Percentiles rank a stretch among this genome's conserved stretches.
phyloP scores from a whole-genome alignment of 2,888 invertebrate species.

The Criorhina ranunculi region DNA sequence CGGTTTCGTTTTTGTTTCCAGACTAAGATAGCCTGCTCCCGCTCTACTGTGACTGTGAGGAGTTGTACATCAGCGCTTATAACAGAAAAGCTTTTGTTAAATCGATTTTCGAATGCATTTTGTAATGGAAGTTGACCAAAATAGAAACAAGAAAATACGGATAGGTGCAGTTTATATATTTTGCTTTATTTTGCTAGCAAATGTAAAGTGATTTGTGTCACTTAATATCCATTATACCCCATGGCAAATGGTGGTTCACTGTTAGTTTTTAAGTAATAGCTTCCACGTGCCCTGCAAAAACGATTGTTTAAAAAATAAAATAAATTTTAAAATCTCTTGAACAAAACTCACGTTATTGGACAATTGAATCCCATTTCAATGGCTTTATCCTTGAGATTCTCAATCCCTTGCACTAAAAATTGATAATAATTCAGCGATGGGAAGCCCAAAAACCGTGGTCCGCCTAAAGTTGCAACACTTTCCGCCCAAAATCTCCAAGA shows the following conservation, averaged over 20 bases:
- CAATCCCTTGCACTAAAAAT: conserved; percentile 23
- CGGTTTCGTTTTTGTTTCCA: too few species aligned
- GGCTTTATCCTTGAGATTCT: conserved; percentile 30
- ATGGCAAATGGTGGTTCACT: conserved; percentile 51
- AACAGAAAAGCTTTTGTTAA: too few species aligned
- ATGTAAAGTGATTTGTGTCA: too few species aligned
- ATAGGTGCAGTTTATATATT: too few species aligned
- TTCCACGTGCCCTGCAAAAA: conserved; percentile 50
- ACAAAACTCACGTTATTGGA: conserved; percentile 32
- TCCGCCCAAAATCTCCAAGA: conserved; percentile 70
- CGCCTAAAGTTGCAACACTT: conserved; percentile 44
- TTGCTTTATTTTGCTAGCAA: too few species aligned
- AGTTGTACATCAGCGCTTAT: too few species aligned
- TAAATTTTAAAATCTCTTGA: background rate
- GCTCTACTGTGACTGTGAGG: too few species aligned
- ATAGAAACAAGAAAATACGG: too few species aligned
- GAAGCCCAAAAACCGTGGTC: conserved; percentile 41
- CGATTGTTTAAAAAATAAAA: background rate
- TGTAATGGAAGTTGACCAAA: too few species aligned
- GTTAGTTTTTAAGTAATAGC: conserved; percentile 57
- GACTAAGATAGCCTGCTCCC: too few species aligned
- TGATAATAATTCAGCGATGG: conserved; percentile 24
- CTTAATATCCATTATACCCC: conserved; percentile 17
- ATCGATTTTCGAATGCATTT: too few species aligned
- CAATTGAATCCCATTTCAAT: conserved; percentile 64